Evolutionary conservation across 2,797 vertebrate genomes (phyloP).

Genomic region (Coendou prehensilis): DNA sequence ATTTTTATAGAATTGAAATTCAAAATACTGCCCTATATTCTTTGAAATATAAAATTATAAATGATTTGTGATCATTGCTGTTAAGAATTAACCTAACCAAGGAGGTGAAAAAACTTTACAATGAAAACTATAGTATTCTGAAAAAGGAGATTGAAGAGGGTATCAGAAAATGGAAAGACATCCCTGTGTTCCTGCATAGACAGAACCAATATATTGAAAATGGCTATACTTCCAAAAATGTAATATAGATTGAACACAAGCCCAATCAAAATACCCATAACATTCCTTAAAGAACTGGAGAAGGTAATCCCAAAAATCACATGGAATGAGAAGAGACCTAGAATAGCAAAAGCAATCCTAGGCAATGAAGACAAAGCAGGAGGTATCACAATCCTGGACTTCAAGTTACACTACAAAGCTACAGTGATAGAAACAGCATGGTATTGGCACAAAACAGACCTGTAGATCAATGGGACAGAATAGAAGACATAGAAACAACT

Average conservation of each 20-base stretch:
- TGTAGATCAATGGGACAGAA: neutral
- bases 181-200: neutral
- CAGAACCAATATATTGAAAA: neutral
- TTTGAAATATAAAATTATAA: neutral
- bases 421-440: neutral
- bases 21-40: neutral
- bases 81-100: neutral
- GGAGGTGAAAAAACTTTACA: neutral
- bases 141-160: neutral
- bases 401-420: neutral
- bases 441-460: neutral
- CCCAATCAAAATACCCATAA: neutral
- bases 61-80: neutral
- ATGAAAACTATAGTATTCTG: neutral
- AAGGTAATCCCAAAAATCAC: neutral
- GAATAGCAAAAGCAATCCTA: neutral
- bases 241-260: neutral
- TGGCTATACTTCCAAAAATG: neutral
- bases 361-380: neutral
- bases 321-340: neutral
- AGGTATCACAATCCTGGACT: neutral
- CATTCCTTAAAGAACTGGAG: neutral
- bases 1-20: neutral
- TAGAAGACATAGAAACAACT: neutral
- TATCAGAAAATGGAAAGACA: neutral